These are phyloP conservation scores for Plectrocnemia conspersa DNA, from an alignment of 1,140 invertebrate genomes.

Conservation along the genomic window DNA sequence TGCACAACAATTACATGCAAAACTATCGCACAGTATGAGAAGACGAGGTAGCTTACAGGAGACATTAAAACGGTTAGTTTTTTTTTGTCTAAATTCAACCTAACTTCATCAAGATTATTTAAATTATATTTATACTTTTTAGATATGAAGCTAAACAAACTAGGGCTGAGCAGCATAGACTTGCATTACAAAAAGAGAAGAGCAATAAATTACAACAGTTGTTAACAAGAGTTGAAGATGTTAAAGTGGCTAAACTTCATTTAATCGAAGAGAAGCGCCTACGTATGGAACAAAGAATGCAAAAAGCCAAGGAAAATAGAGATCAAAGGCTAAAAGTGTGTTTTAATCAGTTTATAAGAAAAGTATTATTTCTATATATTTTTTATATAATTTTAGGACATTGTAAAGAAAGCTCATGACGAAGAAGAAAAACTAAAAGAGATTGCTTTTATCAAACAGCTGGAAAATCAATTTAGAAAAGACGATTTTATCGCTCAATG, in stretches of 20 bases:
- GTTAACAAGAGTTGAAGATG: conserved; percentile 85
- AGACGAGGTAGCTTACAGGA: conserved; percentile 73
- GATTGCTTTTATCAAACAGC: conserved; percentile 95
- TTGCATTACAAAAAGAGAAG: conserved; percentile 77
- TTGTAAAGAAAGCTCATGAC: conserved; percentile 92
- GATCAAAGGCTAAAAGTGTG: conserved; percentile 60
- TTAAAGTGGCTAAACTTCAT: conserved; percentile 79
- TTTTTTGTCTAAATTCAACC: no score
- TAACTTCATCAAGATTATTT: no score
- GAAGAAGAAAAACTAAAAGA: conserved; percentile 96
- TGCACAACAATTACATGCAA: conserved; percentile 87
- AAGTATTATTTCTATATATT: conserved; percentile 4
- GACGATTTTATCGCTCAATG: conserved; percentile 82
- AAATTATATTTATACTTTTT: conserved; percentile 9
- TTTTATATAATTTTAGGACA: conserved; percentile 61
- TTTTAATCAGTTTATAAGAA: not conserved
- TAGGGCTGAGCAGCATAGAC: conserved; percentile 71
- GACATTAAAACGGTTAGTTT: conserved; percentile 54
- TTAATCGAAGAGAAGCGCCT: conserved; percentile 77
- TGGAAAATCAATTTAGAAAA: conserved; percentile 91
- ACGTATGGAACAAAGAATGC: conserved; percentile 81
- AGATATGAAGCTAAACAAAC: conserved; percentile 86
- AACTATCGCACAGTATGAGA: conserved; percentile 84
- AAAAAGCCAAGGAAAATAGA: conserved; percentile 87
- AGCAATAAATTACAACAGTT: conserved; percentile 80